Conservation (phyloP, 1,140 invertebrate species). For the Yoshiicerus persimilis region DNA sequence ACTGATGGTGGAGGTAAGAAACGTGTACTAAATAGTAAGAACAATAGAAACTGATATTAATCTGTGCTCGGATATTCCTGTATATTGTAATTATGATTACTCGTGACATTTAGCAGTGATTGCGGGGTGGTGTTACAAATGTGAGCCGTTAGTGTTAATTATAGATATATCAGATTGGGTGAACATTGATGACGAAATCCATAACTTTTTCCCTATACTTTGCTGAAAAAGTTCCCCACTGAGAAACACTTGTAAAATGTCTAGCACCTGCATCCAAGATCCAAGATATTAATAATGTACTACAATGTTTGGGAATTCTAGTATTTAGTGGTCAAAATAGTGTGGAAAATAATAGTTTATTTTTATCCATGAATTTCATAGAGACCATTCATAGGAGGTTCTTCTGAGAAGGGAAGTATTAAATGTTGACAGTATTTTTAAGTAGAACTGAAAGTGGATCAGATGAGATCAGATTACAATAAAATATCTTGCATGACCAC, state of each 20-base stretch:
- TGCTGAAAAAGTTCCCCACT: background rate
- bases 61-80: background rate
- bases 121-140: background rate
- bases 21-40: background rate
- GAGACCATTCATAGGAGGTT: too few species aligned
- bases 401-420: background rate
- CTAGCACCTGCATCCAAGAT: too few species aligned
- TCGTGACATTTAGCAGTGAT: background rate
- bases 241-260: too few species aligned
- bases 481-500: conserved; percentile 38
- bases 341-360: too few species aligned
- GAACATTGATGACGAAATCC: background rate
- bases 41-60: background rate
- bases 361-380: too few species aligned
- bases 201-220: background rate
- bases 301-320: too few species aligned
- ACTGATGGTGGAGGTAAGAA: background rate
- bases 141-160: background rate
- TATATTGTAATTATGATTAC: background rate
- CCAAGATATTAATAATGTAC: too few species aligned
- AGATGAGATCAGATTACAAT: conserved; percentile 15
- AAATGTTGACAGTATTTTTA: conserved; percentile 12
- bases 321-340: too few species aligned
- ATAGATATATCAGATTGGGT: background rate
- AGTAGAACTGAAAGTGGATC: conserved; percentile 1